Base-by-base conservation (phyloP, 2,797 vertebrate genomes). In the Myripristis jacobus region DNA sequence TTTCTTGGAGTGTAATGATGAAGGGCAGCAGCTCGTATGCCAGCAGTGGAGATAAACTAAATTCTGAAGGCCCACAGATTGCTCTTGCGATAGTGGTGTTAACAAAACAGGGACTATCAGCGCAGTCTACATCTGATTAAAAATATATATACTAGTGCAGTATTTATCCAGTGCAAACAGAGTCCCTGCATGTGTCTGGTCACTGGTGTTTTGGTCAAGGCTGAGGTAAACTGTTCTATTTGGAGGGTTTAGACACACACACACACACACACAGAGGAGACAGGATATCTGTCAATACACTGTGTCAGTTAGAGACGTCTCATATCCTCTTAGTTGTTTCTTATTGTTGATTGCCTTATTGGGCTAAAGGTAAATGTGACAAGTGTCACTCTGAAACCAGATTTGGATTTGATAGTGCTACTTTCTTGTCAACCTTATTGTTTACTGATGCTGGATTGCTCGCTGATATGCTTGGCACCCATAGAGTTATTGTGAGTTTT, bases 51-150 rank as follows among this genome's bases (percentile, higher is more conserved):
- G 46, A 77, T 9, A 24, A 44, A 55, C 24, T 34, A n/a, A 56
- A 50, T 25, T 65, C 52, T 68, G 19, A 19, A 70, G 73, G 48
- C 18, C 50, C 22, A 65, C 41, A 9, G 1, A 13, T 3, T 58
- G 68, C 36, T 63, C 44, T 56, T 61, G 62, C 76, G 80, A 82
- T 78, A 73, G 59, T 36, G 61, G n/a, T 82, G 77, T 79, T 65
- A 73, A 72, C 69, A 76, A 76, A 88, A 87, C 74, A 75, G 43
- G 80, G 70, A 76, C 75, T 38, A 71, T 47, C 60, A 50, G 67
- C 71, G 80, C 68, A 75, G 84, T 84, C 82, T 81, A 63, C 65
- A 87, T 91, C 86, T 77, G 87, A 88, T 91, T 83, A 87, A 70
- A 67, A 56, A 48, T 64, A 57, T 81, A 36, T 64, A 57, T 29